Conservation (phyloP, 2,888 invertebrate genomes). For the Trichacis sp. region DNA sequence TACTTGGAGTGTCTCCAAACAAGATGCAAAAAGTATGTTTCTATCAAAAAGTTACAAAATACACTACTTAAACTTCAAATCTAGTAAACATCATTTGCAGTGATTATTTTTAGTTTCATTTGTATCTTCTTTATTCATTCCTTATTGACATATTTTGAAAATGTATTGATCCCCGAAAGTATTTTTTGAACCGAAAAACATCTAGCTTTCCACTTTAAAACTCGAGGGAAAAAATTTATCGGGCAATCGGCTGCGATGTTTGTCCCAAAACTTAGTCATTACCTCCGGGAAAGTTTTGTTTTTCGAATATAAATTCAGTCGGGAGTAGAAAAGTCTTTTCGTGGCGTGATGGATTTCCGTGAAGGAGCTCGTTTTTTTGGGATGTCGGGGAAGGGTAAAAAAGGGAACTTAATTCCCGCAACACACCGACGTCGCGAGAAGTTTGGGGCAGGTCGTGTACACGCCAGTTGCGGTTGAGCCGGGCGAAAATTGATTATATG, state of each 20-base stretch:
- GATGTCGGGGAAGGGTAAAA: neutral
- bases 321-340: neutral
- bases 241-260: neutral
- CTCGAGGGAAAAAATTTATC: neutral
- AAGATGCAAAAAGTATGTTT: too few species aligned
- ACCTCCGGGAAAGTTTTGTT: neutral
- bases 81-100: too few species aligned
- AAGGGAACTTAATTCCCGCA: neutral
- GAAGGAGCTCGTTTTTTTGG: neutral
- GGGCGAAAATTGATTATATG: constrained; percentile 58
- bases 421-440: constrained; percentile 30
- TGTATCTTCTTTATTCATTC: too few species aligned
- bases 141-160: too few species aligned
- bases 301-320: neutral
- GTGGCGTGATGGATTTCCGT: neutral
- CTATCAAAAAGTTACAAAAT: too few species aligned
- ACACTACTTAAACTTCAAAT: too few species aligned
- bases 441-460: constrained; percentile 36
- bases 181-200: too few species aligned
- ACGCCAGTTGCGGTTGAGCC: constrained; percentile 40
- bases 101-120: too few species aligned
- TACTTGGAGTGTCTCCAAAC: too few species aligned
- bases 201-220: neutral
- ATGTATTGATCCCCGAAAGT: too few species aligned
- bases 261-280: neutral